Evolutionary conservation across 2,888 invertebrate genomes (phyloP).

Genomic region (Acronicta aceris): DNA sequence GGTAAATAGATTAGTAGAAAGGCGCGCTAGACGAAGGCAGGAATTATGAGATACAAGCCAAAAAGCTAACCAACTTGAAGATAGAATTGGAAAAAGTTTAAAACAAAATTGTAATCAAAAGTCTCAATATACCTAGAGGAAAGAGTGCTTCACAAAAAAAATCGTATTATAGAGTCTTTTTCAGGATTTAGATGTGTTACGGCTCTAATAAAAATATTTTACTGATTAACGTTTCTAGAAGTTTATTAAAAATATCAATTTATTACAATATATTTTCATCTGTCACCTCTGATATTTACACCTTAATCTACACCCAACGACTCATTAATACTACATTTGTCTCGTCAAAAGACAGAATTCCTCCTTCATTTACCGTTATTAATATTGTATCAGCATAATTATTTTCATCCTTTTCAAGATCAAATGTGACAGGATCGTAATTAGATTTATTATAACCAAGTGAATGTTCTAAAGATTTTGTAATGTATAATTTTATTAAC

Average conservation of each 20-base stretch:
- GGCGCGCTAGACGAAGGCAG: not conserved
- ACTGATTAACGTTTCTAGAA: no score
- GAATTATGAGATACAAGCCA: not conserved
- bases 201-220: no score
- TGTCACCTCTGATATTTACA: slow-evolving; percentile 53
- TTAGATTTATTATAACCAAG: slow-evolving; percentile 68
- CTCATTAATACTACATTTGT: slow-evolving; percentile 87
- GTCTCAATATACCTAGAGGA: no score
- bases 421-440: slow-evolving; percentile 71
- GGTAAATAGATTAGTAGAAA: not conserved
- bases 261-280: not conserved
- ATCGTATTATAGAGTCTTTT: no score
- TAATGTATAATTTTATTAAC: slow-evolving; percentile 47
- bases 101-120: no score
- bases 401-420: slow-evolving; percentile 75
- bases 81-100: no score
- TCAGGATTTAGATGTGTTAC: no score
- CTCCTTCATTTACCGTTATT: slow-evolving; percentile 81
- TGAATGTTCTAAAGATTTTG: slow-evolving; percentile 58
- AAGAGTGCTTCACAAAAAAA: no score
- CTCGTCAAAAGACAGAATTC: slow-evolving; percentile 81
- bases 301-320: slow-evolving; percentile 61
- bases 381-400: slow-evolving; percentile 81
- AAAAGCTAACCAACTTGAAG: no score
- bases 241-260: not conserved